Conservation (phyloP, 35 echinoderm and acorn worm species). For the Acanthaster planci region DNA sequence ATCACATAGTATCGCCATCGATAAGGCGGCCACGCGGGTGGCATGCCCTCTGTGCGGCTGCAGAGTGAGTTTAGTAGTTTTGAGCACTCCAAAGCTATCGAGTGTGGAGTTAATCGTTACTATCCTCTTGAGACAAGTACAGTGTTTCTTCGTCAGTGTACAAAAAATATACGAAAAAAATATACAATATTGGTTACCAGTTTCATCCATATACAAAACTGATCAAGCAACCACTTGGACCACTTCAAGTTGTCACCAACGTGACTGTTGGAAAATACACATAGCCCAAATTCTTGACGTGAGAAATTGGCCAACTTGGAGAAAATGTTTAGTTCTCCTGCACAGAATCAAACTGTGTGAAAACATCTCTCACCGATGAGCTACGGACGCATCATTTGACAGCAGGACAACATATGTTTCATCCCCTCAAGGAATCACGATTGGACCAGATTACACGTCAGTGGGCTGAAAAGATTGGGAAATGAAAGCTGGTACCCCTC, state of each 20-base stretch:
- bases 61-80: no score
- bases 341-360: slow-evolving; percentile 1
- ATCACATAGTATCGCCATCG: no score
- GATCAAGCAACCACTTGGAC: slow-evolving; percentile 2
- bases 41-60: no score
- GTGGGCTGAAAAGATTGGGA: not conserved
- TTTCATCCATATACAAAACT: not conserved
- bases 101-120: not conserved
- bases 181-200: slow-evolving; percentile 20
- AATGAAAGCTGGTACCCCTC: not conserved
- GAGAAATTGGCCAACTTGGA: not conserved
- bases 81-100: no score
- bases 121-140: no score
- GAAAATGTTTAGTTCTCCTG: not conserved
- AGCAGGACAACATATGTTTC: slow-evolving; percentile 10
- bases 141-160: no score
- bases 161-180: no score
- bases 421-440: not conserved
- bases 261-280: not conserved
- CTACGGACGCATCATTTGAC: not conserved
- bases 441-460: not conserved
- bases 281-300: not conserved
- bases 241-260: not conserved
- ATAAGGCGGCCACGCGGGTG: no score
- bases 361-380: not conserved